Evolutionary conservation across 2,113 vertebrate genomes (phyloP).

Genomic region (Passerina amoena): DNA sequence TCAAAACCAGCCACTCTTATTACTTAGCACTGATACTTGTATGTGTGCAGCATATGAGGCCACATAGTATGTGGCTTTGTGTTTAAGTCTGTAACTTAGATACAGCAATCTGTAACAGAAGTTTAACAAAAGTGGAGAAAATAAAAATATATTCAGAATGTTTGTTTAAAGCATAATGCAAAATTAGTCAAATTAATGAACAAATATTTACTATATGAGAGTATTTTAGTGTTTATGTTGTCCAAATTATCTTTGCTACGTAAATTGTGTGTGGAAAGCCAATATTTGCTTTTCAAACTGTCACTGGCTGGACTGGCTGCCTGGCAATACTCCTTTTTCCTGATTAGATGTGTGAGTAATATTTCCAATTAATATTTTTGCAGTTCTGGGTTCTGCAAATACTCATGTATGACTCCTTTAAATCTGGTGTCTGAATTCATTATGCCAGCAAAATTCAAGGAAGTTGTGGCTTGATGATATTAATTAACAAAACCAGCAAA

Average conservation of each 20-base stretch:
- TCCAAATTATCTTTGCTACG: not conserved
- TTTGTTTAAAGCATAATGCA: not conserved
- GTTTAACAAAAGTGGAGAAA: not conserved
- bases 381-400: not conserved
- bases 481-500: not conserved
- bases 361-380: conserved; percentile 4
- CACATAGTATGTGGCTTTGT: not conserved
- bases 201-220: conserved; percentile 11
- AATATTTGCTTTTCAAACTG: conserved; percentile 11
- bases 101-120: not conserved
- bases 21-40: not conserved
- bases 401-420: not conserved
- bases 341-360: not conserved
- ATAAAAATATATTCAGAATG: not conserved
- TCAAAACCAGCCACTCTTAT: not conserved
- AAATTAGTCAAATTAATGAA: conserved; percentile 6
- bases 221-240: not conserved
- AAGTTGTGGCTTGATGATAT: not conserved
- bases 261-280: not conserved
- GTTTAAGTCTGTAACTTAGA: not conserved
- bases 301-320: not conserved
- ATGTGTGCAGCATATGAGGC: not conserved
- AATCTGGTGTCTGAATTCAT: not conserved
- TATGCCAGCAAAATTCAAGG: not conserved
- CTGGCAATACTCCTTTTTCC: not conserved